These are phyloP conservation scores for Astropecten irregularis DNA, from an alignment of 53 echinoderm and acorn worm species.

Conservation along the genomic window DNA sequence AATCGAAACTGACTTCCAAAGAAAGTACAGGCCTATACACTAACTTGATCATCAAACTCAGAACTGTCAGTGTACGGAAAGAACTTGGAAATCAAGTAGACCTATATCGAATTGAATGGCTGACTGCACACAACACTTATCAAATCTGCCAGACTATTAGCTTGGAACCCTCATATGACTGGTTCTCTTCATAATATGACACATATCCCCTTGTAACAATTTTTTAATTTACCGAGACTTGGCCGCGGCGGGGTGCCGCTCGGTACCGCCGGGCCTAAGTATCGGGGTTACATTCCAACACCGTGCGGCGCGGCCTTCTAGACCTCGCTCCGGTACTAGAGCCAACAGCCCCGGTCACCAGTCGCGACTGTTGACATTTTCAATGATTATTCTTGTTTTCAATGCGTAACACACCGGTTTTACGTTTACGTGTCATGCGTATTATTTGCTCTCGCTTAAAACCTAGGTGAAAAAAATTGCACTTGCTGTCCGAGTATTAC, in stretches of 20 bases:
- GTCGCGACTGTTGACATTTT: slow-evolving; percentile 15
- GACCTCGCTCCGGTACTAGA: not conserved
- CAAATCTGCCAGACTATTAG: too few relatives aligned
- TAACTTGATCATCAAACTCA: too few relatives aligned
- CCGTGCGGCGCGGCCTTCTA: not conserved
- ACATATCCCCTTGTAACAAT: slow-evolving; percentile 47
- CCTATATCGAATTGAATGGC: too few relatives aligned
- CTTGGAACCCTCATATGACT: not conserved
- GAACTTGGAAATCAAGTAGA: too few relatives aligned
- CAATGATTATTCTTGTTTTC: not conserved
- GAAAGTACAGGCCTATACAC: too few relatives aligned
- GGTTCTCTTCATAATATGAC: slow-evolving; percentile 19
- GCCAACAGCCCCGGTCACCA: not conserved
- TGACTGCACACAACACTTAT: too few relatives aligned
- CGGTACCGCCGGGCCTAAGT: slow-evolving; percentile 4
- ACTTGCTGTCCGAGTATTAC: too few relatives aligned
- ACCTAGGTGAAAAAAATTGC: too few relatives aligned
- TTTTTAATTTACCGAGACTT: slow-evolving; percentile 49
- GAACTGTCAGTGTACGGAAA: too few relatives aligned
- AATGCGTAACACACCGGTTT: not conserved
- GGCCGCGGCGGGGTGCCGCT: slow-evolving; percentile 1
- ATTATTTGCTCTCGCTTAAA: too few relatives aligned
- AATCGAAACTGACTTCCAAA: too few relatives aligned
- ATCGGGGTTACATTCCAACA: slow-evolving; percentile 37
- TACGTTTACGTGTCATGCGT: too few relatives aligned